Evolutionary conservation across 1,140 invertebrate species (phyloP), one percentile per base, ranked within the genome.

Genomic region (Ericerus pela): DNA sequence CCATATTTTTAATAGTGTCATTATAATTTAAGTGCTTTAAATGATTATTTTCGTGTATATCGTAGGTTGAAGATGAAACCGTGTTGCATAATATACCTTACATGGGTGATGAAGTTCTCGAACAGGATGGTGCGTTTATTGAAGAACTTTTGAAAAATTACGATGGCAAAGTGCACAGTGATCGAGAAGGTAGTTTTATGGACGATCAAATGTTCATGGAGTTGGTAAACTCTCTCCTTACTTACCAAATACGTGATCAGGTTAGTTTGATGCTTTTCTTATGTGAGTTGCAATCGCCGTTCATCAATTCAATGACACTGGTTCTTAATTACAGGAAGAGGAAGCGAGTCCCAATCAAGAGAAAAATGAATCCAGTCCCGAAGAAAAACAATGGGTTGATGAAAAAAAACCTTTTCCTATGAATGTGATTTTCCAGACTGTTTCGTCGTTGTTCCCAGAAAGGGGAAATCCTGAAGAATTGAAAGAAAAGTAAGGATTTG

Each of bases 121-220:
- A 96, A 68, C 86, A 95, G 70, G 91, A 97, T 71, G 87, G 87
- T 14, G 86, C 87, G 58, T 98, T 97, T 69, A 96, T 97, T 61
- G 92, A 97, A 69, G 95, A 98, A 72, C 73, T 98, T 10, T 87
- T 98, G 29, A 95, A 95, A 69, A 96, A 97, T 75, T 98, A 97
- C 70, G 93, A 98, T 73, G 93, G 92, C 37, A 95, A 95, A 77
- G 91, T 75, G 41, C 83, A 86, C 65, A 85, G 90, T 14, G 90
- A 96, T 66, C 79, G 84, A 62, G 88, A 92, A 72, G 80, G 82
- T 26, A 87, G 86, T 10, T 90, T 91, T 63, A 88, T 96, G 65
- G 90, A 96, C 66, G 92, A 96, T 72, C 82, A 92, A 55, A 78
- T 95, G 22, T 93, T 96, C 72, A 81, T 96, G n/a, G 88, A 94